Percentiles rank a stretch among this genome's conserved stretches.
Conservation (phyloP, 2,888 invertebrate species). For the Nemotelus pantherinus region DNA sequence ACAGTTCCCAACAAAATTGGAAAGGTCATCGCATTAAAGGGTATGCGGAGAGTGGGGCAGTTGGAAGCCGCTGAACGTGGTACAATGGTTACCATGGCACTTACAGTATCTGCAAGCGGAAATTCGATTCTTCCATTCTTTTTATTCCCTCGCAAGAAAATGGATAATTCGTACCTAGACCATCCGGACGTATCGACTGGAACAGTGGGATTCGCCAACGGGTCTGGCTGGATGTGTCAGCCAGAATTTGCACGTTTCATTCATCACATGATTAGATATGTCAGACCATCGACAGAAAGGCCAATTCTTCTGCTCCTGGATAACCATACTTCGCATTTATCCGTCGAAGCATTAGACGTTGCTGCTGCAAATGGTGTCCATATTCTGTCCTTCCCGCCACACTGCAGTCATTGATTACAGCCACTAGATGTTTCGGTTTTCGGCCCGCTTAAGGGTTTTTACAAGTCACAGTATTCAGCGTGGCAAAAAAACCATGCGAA, state of each 20-base stretch:
- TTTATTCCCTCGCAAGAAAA: not conserved
- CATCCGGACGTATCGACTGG: conserved; percentile 24
- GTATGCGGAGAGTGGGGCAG: not conserved
- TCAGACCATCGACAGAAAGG: conserved; percentile 45
- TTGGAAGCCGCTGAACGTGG: not conserved
- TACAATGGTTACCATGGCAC: not conserved
- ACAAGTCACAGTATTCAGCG: conserved; percentile 17
- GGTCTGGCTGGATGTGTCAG: conserved; percentile 55
- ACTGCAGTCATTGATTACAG: conserved; percentile 53
- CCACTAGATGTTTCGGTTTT: conserved; percentile 18
- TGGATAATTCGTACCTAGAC: not conserved
- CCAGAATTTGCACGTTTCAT: conserved; percentile 53
- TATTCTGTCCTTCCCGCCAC: conserved; percentile 44
- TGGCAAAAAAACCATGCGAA: conserved; percentile 47
- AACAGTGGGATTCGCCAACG: conserved; percentile 34
- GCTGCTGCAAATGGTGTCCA: conserved; percentile 55
- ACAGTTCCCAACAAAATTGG: not conserved
- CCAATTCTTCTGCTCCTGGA: conserved; percentile 50
- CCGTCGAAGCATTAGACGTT: conserved; percentile 53
- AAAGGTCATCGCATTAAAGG: not conserved
- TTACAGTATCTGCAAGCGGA: not conserved
- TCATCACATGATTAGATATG: conserved; percentile 41
- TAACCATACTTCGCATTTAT: conserved; percentile 53
- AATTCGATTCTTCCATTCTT: not conserved
- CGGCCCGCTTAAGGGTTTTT: conserved; percentile 5